phyloP scores from a whole-genome alignment of 2,797 vertebrate genomes.

The Champsocephalus esox region DNA sequence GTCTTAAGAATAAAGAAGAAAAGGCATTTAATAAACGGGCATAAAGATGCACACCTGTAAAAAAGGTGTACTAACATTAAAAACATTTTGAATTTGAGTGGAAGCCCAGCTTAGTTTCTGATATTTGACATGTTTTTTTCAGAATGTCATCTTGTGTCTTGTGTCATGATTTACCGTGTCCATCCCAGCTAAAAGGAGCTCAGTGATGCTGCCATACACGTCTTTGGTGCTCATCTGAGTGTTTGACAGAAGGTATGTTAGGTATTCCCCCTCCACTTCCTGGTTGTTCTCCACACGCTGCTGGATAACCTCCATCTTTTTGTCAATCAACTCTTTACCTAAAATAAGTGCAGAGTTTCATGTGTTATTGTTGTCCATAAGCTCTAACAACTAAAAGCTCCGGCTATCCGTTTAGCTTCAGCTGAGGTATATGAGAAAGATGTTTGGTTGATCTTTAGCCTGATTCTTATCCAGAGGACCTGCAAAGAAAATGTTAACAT shows the following conservation, averaged over 20 bases:
- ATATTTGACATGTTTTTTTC: background rate
- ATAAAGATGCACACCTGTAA: too few relatives aligned
- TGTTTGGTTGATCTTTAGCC: too few relatives aligned
- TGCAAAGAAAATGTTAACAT: too few relatives aligned
- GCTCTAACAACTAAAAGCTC: too few relatives aligned
- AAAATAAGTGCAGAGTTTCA: slow-evolving; percentile 22
- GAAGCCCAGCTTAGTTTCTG: background rate
- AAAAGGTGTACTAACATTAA: too few relatives aligned
- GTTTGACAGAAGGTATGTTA: slow-evolving; percentile 90
- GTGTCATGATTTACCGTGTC: slow-evolving; percentile 88
- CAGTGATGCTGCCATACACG: slow-evolving; percentile 89
- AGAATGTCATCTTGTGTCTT: background rate
- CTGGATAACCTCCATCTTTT: slow-evolving; percentile 88
- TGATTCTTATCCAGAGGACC: too few relatives aligned
- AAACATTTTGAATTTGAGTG: too few relatives aligned
- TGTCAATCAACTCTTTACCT: slow-evolving; percentile 91
- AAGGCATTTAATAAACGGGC: too few relatives aligned
- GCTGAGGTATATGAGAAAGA: too few relatives aligned
- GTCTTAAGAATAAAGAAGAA: too few relatives aligned
- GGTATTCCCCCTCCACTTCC: slow-evolving; percentile 88
- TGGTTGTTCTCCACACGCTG: slow-evolving; percentile 79
- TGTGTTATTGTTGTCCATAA: too few relatives aligned
- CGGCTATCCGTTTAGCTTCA: too few relatives aligned
- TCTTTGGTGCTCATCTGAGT: slow-evolving; percentile 87
- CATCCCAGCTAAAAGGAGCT: slow-evolving; percentile 93